These are phyloP conservation scores for Sander lucioperca DNA, from an alignment of 2,113 vertebrate genomes.

Conservation along the genomic window DNA sequence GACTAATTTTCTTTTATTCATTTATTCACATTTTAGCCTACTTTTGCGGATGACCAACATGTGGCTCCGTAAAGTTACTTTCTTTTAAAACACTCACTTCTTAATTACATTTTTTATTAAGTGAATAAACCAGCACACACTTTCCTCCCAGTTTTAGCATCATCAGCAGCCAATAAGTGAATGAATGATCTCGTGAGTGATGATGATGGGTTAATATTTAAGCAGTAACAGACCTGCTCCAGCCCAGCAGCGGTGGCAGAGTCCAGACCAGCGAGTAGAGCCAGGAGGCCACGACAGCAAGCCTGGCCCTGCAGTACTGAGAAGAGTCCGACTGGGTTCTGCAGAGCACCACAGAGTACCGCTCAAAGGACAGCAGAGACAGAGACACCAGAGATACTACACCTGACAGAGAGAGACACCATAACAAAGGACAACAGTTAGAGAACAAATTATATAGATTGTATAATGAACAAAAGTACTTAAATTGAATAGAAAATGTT, in stretches of 20 bases:
- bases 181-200: background rate
- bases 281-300: slow-evolving; percentile 55
- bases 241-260: slow-evolving; percentile 65
- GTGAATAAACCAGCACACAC: background rate
- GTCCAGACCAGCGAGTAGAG: slow-evolving; percentile 71
- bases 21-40: background rate
- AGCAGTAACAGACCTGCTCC: slow-evolving; percentile 66
- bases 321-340: slow-evolving; percentile 22
- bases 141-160: background rate
- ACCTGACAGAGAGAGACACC: slow-evolving; percentile 33
- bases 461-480: no score
- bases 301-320: slow-evolving; percentile 54
- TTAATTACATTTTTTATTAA: background rate
- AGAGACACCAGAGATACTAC: slow-evolving; percentile 67
- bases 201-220: background rate
- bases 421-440: background rate
- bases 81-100: background rate
- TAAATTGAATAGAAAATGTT: no score
- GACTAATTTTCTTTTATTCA: background rate
- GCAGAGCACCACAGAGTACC: slow-evolving; percentile 40
- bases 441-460: background rate
- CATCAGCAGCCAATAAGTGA: background rate
- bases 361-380: slow-evolving; percentile 66
- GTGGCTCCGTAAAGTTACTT: background rate
- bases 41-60: background rate